These are phyloP conservation scores for Artibeus jamaicensis DNA, from an alignment of 2,797 vertebrate genomes.

Conservation along the genomic window DNA sequence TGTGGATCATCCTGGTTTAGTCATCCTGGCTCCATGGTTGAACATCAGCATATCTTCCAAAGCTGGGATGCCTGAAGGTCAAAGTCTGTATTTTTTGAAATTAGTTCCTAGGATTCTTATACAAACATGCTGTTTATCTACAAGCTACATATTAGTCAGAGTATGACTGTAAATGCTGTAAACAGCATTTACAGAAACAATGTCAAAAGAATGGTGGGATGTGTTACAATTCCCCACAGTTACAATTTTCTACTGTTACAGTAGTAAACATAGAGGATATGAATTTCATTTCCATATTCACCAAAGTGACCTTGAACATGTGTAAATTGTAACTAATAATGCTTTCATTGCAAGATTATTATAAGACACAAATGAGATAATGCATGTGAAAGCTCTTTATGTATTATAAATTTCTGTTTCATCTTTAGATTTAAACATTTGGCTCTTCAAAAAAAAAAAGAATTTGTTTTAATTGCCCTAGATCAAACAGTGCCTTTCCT, in stretches of 20 bases:
- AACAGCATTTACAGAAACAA: background rate
- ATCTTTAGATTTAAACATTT: background rate
- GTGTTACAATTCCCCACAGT: background rate
- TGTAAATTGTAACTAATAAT: background rate
- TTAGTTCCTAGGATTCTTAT: background rate
- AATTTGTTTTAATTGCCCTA: background rate
- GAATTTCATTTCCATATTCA: background rate
- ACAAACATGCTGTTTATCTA: background rate
- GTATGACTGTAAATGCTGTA: no score
- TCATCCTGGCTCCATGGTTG: background rate
- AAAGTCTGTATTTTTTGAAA: background rate
- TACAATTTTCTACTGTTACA: background rate
- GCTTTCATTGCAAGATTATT: background rate
- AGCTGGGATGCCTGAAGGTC: background rate
- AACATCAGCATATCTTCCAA: background rate
- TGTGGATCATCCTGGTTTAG: background rate
- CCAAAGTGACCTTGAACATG: background rate
- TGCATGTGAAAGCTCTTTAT: background rate
- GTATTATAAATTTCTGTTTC: background rate
- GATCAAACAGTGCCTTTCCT: background rate
- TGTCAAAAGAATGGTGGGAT: background rate
- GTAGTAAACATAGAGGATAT: background rate
- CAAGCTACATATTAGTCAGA: background rate
- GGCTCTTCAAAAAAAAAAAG: background rate
- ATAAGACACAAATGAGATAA: background rate